phyloP scores from a whole-genome alignment of 1,140 invertebrate genomes.

The Conopomorpha cramerella region DNA sequence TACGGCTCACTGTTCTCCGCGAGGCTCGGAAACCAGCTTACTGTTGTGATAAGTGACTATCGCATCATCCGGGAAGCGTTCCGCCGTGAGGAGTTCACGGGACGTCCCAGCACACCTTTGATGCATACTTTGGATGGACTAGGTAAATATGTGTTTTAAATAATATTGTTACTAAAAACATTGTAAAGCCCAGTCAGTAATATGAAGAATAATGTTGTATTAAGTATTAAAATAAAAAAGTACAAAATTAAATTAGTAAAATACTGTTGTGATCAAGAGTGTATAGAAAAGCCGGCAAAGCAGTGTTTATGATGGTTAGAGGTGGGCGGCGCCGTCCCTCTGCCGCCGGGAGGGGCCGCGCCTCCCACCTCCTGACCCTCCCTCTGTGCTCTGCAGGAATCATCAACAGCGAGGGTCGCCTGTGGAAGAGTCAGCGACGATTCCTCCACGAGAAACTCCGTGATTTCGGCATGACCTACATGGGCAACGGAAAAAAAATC shows the following conservation, averaged over 20 bases:
- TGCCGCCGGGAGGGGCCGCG: no score
- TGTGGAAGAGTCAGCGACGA: conserved; percentile 91
- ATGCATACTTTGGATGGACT: conserved; percentile 86
- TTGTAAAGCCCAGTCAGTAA: no score
- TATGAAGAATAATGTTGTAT: no score
- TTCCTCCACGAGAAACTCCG: conserved; percentile 89
- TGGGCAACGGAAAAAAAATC: conserved; percentile 75
- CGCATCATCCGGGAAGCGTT: conserved; percentile 83
- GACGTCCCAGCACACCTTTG: conserved; percentile 80
- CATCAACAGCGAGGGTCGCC: conserved; percentile 85
- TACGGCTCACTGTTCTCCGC: conserved; percentile 85
- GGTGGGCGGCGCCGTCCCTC: no score
- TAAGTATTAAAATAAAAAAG: not conserved
- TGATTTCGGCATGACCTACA: conserved; percentile 87
- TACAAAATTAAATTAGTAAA: not conserved
- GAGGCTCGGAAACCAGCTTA: conserved; percentile 76
- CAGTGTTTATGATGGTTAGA: no score
- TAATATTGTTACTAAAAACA: conserved; percentile 1
- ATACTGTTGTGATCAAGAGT: no score
- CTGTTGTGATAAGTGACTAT: conserved; percentile 85
- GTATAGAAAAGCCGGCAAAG: no score
- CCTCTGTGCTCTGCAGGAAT: conserved; percentile 72
- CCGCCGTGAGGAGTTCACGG: conserved; percentile 81
- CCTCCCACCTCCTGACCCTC: conserved; percentile 3
- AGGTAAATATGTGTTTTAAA: conserved; percentile 78